Conservation (phyloP, 2,113 vertebrate genomes). For the Aegypius monachus region DNA sequence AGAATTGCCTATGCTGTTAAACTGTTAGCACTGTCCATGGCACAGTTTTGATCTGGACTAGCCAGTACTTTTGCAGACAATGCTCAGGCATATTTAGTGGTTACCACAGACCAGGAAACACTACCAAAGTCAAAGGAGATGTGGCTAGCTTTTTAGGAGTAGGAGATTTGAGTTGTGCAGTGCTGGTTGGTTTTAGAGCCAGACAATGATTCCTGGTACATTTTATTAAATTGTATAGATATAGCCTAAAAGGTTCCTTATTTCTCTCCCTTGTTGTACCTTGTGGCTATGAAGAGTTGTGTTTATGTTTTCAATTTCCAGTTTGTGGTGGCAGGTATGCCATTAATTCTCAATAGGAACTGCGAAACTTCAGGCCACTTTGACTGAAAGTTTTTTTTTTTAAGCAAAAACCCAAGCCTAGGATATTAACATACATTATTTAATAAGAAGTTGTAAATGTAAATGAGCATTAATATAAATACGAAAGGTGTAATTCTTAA, state of each 20-base stretch:
- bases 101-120: not conserved
- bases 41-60: not conserved
- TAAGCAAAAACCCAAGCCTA: not conserved
- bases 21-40: not conserved
- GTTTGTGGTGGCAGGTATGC: not conserved
- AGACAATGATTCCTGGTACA: not conserved
- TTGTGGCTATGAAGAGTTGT: not conserved
- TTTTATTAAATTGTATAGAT: not conserved
- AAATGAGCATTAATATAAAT: not conserved
- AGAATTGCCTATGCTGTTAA: not conserved
- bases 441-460: not conserved
- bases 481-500: not conserved
- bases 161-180: not conserved
- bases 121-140: not conserved
- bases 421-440: not conserved
- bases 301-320: not conserved
- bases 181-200: not conserved
- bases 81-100: not conserved
- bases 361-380: not conserved
- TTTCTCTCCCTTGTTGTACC: not conserved
- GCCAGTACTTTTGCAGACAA: not conserved
- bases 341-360: not conserved
- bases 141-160: not conserved
- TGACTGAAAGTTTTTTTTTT: not conserved
- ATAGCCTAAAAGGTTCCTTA: not conserved